Evolutionary conservation across 37 sponge, comb jelly and placozoan genomes (phyloP).

Genomic region (Ianthella basta): DNA sequence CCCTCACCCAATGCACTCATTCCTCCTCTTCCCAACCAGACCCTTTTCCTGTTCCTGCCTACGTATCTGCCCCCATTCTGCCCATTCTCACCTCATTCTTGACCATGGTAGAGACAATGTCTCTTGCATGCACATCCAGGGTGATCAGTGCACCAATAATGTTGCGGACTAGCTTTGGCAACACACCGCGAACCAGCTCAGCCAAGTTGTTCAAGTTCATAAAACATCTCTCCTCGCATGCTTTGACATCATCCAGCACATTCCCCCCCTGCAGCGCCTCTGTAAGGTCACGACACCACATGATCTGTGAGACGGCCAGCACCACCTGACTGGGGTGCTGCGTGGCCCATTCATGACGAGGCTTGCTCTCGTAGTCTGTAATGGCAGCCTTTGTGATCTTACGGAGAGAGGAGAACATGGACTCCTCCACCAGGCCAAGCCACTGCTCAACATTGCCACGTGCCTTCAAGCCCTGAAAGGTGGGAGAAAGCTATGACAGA

Average conservation of each 20-base stretch:
- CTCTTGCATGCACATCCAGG: conserved; percentile 96
- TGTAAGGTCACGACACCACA: conserved; percentile 96
- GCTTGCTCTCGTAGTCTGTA: conserved; percentile 82
- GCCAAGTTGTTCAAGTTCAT: conserved; percentile 96
- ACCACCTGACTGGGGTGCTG: conserved; percentile 90
- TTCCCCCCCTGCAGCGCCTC: conserved; percentile 66
- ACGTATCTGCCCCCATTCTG: too few relatives aligned
- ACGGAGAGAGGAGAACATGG: conserved; percentile 88
- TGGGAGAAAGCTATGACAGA: too few relatives aligned
- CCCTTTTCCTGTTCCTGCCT: too few relatives aligned
- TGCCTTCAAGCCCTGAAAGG: conserved; percentile 78
- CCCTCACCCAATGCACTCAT: too few relatives aligned
- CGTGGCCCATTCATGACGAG: conserved; percentile 94
- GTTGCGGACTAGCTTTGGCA: conserved; percentile 85
- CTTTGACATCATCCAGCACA: conserved; percentile 72
- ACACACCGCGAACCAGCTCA: conserved; percentile 87
- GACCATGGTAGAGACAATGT: conserved; percentile 91
- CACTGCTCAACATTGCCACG: conserved; percentile 97
- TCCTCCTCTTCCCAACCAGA: too few relatives aligned
- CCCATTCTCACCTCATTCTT: conserved; percentile 58
- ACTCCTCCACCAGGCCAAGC: conserved; percentile 93
- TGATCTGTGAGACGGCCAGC: conserved; percentile 96
- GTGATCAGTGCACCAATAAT: conserved; percentile 97
- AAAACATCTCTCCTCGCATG: conserved; percentile 84
- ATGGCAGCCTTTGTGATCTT: conserved; percentile 90